phyloP scores from a whole-genome alignment of 2,797 vertebrate genomes.

The Molossus alvarezi region DNA sequence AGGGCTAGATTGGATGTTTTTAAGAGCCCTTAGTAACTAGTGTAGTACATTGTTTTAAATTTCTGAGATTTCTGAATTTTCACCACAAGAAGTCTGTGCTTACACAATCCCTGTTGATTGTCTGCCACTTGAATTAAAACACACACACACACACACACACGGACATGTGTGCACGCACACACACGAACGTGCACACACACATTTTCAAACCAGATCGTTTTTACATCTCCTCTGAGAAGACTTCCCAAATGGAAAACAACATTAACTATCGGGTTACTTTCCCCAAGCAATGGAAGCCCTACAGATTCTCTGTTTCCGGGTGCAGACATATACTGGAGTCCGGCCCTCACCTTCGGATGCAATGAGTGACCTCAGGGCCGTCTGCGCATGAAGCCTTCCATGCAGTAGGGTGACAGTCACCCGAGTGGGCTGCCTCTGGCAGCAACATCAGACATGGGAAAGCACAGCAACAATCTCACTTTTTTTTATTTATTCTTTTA shows the following conservation, averaged over 20 bases:
- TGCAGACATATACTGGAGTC: neutral
- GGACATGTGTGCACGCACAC: neutral
- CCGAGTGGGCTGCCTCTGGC: neutral
- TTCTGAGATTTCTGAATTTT: slow-evolving; percentile 30
- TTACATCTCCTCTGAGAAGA: neutral
- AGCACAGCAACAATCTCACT: neutral
- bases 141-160: neutral
- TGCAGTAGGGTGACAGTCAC: neutral
- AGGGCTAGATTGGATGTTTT: neutral
- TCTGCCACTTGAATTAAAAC: slow-evolving; percentile 1
- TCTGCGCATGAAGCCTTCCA: neutral
- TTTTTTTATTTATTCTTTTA: neutral
- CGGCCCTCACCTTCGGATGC: neutral
- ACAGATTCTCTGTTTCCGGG: neutral
- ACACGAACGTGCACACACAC: neutral
- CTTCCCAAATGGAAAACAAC: neutral
- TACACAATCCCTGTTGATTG: neutral
- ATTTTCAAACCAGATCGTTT: neutral
- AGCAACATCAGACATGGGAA: neutral
- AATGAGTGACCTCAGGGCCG: neutral
- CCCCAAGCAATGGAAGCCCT: neutral
- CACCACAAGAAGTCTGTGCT: neutral
- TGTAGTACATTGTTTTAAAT: neutral
- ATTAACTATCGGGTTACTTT: slow-evolving; percentile 3
- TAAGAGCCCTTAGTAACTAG: neutral